Base-by-base conservation (phyloP, 2,888 invertebrate genomes). In the Acanthosepion esculentum region DNA sequence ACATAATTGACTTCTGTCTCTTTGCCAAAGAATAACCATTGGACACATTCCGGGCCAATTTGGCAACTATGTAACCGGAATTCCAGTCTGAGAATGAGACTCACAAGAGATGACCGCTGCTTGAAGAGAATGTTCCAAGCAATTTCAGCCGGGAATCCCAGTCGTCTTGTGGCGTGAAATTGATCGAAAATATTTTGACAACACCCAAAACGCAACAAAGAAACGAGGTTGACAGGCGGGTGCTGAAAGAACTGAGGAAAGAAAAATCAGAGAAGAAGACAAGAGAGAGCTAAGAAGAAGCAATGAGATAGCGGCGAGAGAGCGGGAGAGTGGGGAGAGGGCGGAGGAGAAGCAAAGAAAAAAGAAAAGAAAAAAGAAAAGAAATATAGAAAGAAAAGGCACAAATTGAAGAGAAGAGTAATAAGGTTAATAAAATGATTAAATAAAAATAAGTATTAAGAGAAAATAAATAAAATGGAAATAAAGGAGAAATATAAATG, bases 141-240 rank as follows among this genome's bases (percentile, higher is more conserved):
- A 78, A 78, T 78, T 33, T 33, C n/a, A 78, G n/a, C n/a, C 78
- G 12, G 78, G 78, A 78, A 78, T 78, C n/a, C n/a, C 10, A 33
- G 78, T 78, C 78, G 78, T 78, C 78, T 78, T 78, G n/a, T 78
- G 78, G 78, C 78, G 78, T 78, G 78, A 78, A 78, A 78, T 78
- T 78, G 78, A 78, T 78, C n/a, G 78, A 33, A 78, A 78, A 78
- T 78, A 78, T 78, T 78, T 78, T 78, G 78, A 78, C 78, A 78
- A 78, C 78, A 78, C 78, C 41, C 78, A 15, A 78, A 78, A 78
- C 12, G 78, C 33, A 78, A 78, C 33, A 5, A n/a, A 23, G 15
- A 78, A 18, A 15, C n/a, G 12, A n/a, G n/a, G n/a, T 6, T n/a
- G 78, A n/a, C 78, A 33, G n/a, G n/a, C 10, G n/a, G 12, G n/a